Conservation (phyloP, 2,797 vertebrate species). For the Varecia variegata region DNA sequence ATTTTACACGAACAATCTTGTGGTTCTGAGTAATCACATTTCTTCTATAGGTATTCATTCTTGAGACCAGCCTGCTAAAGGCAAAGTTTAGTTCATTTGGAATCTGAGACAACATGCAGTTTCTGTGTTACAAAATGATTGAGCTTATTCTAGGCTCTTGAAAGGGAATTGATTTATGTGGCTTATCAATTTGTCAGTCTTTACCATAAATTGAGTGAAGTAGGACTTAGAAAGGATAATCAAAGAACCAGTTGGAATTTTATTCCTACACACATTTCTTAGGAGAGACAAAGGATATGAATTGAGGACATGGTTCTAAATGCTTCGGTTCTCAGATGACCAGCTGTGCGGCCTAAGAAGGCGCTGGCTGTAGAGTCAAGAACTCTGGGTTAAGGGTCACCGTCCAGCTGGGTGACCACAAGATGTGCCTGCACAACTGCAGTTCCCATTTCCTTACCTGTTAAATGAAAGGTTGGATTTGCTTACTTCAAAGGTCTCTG, state of each 20-base stretch:
- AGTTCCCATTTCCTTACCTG: neutral
- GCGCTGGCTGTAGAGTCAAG: neutral
- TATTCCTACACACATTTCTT: slow-evolving; percentile 26
- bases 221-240: slow-evolving; percentile 65
- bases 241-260: slow-evolving; percentile 64
- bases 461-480: neutral
- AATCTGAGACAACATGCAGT: slow-evolving; percentile 7
- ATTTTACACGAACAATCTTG: neutral
- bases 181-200: slow-evolving; percentile 53
- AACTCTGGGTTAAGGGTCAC: neutral
- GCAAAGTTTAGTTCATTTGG: slow-evolving; percentile 31
- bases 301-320: neutral
- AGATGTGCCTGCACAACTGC: neutral
- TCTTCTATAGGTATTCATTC: slow-evolving; percentile 21
- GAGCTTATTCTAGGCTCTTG: slow-evolving; percentile 17
- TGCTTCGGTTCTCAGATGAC: neutral
- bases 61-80: slow-evolving; percentile 12
- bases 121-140: slow-evolving; percentile 43
- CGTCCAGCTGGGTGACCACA: neutral
- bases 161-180: slow-evolving; percentile 65
- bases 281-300: neutral
- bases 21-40: neutral
- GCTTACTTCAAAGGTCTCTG: neutral
- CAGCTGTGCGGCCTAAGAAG: neutral
- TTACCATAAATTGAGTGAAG: slow-evolving; percentile 44